Evolutionary conservation across 2,888 invertebrate genomes (phyloP).

Genomic region (Halictus ligatus): DNA sequence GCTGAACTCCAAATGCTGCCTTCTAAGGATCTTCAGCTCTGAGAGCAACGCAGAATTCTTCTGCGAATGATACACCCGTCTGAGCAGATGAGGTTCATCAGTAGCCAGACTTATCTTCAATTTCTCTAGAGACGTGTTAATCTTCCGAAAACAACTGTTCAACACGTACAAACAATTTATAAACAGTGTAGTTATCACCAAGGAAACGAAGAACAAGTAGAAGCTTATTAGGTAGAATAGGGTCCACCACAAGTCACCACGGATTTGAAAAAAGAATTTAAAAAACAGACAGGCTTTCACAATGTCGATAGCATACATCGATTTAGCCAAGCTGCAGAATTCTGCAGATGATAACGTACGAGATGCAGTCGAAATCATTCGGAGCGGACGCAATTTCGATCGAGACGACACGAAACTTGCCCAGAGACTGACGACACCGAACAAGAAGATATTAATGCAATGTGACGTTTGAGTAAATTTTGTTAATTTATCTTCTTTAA

Average conservation of each 20-base stretch:
- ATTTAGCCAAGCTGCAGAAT: constrained; percentile 58
- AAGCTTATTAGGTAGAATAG: fast-evolving
- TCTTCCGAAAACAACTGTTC: constrained; percentile 67
- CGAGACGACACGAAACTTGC: constrained; percentile 51
- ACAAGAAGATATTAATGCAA: constrained; percentile 64
- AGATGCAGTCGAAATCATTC: constrained; percentile 59
- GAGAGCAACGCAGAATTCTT: constrained; percentile 71
- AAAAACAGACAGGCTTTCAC: constrained; percentile 19
- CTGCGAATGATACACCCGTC: constrained; percentile 76
- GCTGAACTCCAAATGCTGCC: constrained; percentile 73
- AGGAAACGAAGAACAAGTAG: constrained; percentile 63
- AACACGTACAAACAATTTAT: constrained; percentile 71
- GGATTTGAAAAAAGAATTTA: fast-evolving
- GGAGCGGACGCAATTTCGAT: constrained; percentile 60
- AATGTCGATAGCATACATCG: constrained; percentile 69
- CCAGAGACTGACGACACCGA: constrained; percentile 53
- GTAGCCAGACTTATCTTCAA: constrained; percentile 63
- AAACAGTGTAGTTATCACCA: constrained; percentile 71
- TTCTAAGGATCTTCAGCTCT: constrained; percentile 71
- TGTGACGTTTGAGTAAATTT: neutral
- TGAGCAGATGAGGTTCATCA: constrained; percentile 76
- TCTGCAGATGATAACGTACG: constrained; percentile 54
- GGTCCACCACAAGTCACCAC: fast-evolving
- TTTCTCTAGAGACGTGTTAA: constrained; percentile 34
- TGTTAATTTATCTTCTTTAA: no score